phyloP scores from a whole-genome alignment of 2,888 invertebrate genomes.

The Philereme vetulata region DNA sequence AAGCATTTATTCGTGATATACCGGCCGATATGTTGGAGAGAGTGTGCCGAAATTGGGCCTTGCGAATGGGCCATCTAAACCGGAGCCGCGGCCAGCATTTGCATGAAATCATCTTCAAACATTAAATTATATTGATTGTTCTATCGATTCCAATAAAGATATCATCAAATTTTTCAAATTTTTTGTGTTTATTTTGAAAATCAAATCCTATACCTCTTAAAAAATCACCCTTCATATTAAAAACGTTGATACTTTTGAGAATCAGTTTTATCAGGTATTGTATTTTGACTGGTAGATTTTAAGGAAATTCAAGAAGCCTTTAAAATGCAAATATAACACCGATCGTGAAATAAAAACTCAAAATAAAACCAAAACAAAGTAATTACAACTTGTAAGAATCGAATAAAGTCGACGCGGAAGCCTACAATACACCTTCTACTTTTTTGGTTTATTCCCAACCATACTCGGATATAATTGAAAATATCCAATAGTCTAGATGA shows the following conservation, averaged over 20 bases:
- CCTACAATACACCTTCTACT: conserved; percentile 2
- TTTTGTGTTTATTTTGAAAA: too few relatives aligned
- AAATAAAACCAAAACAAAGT: conserved; percentile 7
- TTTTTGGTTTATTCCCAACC: conserved; percentile 8
- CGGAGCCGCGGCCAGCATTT: too few relatives aligned
- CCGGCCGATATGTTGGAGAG: too few relatives aligned
- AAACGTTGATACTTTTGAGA: not conserved
- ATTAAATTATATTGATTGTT: too few relatives aligned
- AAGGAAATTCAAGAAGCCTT: not conserved
- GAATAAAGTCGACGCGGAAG: conserved; percentile 12
- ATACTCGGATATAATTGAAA: not conserved
- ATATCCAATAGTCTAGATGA: not conserved
- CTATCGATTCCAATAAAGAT: too few relatives aligned
- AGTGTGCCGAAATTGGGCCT: too few relatives aligned
- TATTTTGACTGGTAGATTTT: not conserved
- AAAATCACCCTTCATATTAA: too few relatives aligned
- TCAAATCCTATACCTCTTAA: too few relatives aligned
- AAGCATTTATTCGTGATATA: too few relatives aligned
- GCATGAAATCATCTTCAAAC: too few relatives aligned
- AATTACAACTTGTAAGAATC: conserved; percentile 8
- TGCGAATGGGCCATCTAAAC: too few relatives aligned
- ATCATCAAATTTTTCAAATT: too few relatives aligned
- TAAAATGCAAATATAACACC: not conserved
- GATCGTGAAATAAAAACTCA: not conserved
- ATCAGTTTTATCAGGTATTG: not conserved